Evolutionary conservation across 2,797 vertebrate genomes (phyloP), one percentile per base, ranked within the genome.

Genomic region (Sebastes minor): DNA sequence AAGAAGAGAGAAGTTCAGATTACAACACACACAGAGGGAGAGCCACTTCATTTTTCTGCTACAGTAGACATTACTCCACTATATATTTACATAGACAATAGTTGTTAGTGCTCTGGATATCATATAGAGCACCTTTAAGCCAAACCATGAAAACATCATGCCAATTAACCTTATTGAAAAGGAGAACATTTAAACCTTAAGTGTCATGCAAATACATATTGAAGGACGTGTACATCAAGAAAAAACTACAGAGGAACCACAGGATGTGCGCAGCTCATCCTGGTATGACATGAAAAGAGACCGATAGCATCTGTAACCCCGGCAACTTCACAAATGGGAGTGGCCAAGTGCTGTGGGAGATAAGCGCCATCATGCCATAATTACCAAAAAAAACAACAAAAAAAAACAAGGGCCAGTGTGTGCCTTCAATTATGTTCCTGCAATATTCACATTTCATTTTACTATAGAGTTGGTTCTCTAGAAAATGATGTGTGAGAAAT

Each of bases 291-390:
- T 71, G 55, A 74, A 69, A 64, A 59, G 71, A 71, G 69, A 59
- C 6, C n/a, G 89, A 94, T 94, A 90, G 35, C 64, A 87, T 93
- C 90, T 69, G 77, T 66, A 76, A 57, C 28, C 18, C 27, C 1
- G 4, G 56, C 28, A 84, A 60, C 76, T 62, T 53, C 27, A 75
- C 33, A 71, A 74, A 86, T 72, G 84, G 91, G 86, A 83, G 89
- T 79, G 83, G 82, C 73, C 61, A 67, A 71, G 60, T 11, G 6
- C 25, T 63, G 53, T 22, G 13, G n/a, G 61, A 92, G 91, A 93
- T 92, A 90, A 91, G 57, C n/a, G 60, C 25, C 52, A 56, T 82
- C 49, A 66, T 5, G 56, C 28, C 33, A 49, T 71, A 72, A 85
- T 91, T 84, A 83, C 9, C 22, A 30, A 46, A 67, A 81, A 16